Base-by-base conservation (phyloP, 2,888 invertebrate genomes). In the Aplocera efformata region DNA sequence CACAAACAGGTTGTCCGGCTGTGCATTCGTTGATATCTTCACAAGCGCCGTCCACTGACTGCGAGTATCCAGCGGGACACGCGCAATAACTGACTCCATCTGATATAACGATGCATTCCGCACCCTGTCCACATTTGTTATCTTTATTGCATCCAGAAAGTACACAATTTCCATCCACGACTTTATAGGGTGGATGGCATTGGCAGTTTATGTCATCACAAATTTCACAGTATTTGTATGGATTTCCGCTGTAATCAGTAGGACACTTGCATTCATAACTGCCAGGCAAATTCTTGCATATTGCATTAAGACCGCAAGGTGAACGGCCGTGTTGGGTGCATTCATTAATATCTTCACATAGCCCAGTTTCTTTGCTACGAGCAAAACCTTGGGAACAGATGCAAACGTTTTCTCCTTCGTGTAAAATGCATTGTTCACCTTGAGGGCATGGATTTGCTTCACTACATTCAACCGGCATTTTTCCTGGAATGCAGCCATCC, bases 221-320 rank as follows among this genome's bases (percentile, higher is more conserved):
- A 72, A 95, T 92, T 83, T 95, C 94, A 70, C 97, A 97, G 54
- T 93, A 89, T 8, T 93, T 91, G 68, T 96, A 97, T 0, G 97
- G 96, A 79, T 97, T 97, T 28, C 97, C 97, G 65, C 94, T 95
- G 69, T 94, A 96, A 21, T 96, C 96, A 17, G 92, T 89, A 0
- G 96, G 94, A 64, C 97, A 98, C 63, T 95, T 94, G 60, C 97
- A 98, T 78, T 96, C 96, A 68, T 97, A 98, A 67, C 96, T 96
- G 30, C 97, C 97, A 0, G 97, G 97, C 33, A 97, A 83, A 80
- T 98, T 98, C 72, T 96, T 96, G 67, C 97, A 98, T 41, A 96
- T 91, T 0, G 97, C 96, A 75, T 96, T 96, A 11, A 95, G 79
- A 0, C 97, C 97, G 76, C 97, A 97, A 9, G 95, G 93, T 1